Percentiles rank a stretch among this genome's conserved stretches.
These are phyloP conservation scores for Enteromius radiatus DNA, from an alignment of 2,797 vertebrate genomes.

Conservation along the genomic window DNA sequence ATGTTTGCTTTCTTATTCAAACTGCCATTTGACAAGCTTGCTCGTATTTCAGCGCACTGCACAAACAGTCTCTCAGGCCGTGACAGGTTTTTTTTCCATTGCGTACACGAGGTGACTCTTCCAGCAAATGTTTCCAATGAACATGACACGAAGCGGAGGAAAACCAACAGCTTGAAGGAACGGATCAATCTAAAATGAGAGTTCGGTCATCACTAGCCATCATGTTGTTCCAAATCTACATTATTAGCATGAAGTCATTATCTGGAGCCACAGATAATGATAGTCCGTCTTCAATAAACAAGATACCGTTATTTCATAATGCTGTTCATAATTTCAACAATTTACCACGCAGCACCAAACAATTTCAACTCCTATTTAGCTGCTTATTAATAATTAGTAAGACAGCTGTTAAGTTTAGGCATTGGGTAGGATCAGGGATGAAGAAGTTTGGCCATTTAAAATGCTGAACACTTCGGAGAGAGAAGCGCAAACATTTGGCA, in stretches of 20 bases:
- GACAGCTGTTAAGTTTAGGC: background rate
- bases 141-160: conserved; percentile 58
- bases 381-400: background rate
- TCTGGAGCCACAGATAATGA: background rate
- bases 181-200: background rate
- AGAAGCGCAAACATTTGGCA: background rate
- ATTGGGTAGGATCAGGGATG: too few species aligned
- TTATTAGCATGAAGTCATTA: background rate
- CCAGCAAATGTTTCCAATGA: conserved; percentile 76
- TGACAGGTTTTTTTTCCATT: conserved; percentile 70
- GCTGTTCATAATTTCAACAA: background rate
- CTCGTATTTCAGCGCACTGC: conserved; percentile 80
- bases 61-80: conserved; percentile 77
- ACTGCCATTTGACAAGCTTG: conserved; percentile 80
- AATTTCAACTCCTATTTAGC: background rate
- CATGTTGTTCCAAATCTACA: background rate
- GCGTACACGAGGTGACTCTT: conserved; percentile 73
- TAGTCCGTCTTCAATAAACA: background rate
- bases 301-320: background rate
- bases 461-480: background rate
- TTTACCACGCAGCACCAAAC: background rate
- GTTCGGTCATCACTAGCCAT: background rate
- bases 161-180: background rate
- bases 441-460: background rate
- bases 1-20: conserved; percentile 77